A percentile compares a stretch with the other conserved stretches of the same genome.
These are phyloP conservation scores for Polypedilum vanderplanki DNA, from an alignment of 1,140 invertebrate species.

Conservation along the genomic window DNA sequence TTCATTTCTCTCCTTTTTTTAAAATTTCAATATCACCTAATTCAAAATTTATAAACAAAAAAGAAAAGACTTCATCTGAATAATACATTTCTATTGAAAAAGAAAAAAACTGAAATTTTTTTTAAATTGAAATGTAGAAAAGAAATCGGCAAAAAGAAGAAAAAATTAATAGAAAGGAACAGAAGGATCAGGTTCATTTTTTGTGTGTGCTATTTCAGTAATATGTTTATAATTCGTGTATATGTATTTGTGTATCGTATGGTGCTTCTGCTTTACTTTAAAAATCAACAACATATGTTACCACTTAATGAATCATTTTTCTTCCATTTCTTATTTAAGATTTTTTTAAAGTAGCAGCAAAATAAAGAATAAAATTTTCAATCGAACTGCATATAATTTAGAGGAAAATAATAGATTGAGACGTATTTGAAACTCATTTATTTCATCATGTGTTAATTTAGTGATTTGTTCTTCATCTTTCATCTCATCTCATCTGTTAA, in stretches of 20 bases:
- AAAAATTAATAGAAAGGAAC: background rate
- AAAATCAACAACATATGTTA: slow-evolving; percentile 22
- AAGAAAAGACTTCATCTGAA: background rate
- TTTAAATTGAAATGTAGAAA: background rate
- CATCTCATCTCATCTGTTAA: background rate
- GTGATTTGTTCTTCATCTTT: slow-evolving; percentile 21
- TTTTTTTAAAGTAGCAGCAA: background rate
- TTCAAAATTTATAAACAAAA: too few relatives aligned
- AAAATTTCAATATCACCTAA: too few relatives aligned
- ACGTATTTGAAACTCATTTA: slow-evolving; percentile 15
- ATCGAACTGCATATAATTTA: slow-evolving; percentile 19
- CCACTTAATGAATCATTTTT: slow-evolving; percentile 25
- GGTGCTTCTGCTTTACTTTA: background rate
- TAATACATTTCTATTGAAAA: background rate
- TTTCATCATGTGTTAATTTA: slow-evolving; percentile 28
- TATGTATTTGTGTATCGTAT: background rate
- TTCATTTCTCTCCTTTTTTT: too few relatives aligned
- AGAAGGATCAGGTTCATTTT: slow-evolving; percentile 12
- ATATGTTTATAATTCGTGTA: background rate
- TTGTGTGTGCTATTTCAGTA: background rate
- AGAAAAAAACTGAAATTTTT: background rate
- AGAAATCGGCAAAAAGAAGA: background rate
- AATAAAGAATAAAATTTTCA: background rate
- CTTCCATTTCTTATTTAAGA: background rate
- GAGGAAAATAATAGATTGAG: background rate